A percentile compares a stretch with the other conserved stretches of the same genome.
Evolutionary conservation across 1,140 invertebrate genomes (phyloP).

Genomic region (Druon quercuslanigerum): DNA sequence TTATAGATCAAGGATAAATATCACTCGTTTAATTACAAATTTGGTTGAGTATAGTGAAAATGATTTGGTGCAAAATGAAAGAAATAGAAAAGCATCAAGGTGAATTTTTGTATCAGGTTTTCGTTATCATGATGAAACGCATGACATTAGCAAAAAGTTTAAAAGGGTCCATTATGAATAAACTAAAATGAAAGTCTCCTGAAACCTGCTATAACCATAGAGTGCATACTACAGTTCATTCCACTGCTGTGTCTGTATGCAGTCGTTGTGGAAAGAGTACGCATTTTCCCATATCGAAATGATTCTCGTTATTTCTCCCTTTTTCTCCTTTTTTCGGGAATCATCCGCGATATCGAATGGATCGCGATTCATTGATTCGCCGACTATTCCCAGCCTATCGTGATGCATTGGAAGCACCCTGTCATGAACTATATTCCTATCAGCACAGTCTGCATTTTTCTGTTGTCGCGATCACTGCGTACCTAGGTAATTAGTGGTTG

Average conservation of each 20-base stretch:
- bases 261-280: conserved; percentile 25
- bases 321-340: conserved; percentile 34
- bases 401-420: background rate
- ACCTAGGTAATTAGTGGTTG: conserved; percentile 24
- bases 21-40: background rate
- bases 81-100: conserved; percentile 1
- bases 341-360: conserved; percentile 41
- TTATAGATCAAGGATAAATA: no score
- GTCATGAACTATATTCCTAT: conserved; percentile 14
- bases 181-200: conserved; percentile 30
- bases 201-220: conserved; percentile 7
- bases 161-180: conserved; percentile 25
- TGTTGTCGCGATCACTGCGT: background rate
- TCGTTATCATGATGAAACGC: conserved; percentile 41
- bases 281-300: conserved; percentile 45
- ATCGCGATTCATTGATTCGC: conserved; percentile 20
- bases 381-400: conserved; percentile 15
- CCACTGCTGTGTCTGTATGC: background rate
- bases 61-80: background rate
- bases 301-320: conserved; percentile 37
- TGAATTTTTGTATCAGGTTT: conserved; percentile 39
- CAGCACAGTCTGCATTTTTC: background rate
- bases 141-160: conserved; percentile 37
- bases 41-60: background rate
- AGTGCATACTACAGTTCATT: conserved; percentile 31